These are phyloP conservation scores for Sphaerophoria rueppellii DNA, from an alignment of 2,888 invertebrate genomes.

Conservation along the genomic window DNA sequence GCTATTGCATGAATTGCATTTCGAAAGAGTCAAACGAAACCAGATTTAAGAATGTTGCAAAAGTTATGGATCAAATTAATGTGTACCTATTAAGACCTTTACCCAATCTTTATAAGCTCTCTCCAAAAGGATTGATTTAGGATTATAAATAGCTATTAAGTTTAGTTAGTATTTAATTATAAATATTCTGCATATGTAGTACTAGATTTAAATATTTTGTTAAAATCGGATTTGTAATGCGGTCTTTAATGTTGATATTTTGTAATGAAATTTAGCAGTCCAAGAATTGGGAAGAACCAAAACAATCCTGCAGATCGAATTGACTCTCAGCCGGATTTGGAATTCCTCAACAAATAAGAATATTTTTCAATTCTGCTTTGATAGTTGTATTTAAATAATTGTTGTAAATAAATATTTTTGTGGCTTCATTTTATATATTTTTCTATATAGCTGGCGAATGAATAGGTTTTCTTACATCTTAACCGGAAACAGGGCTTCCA, in stretches of 20 bases:
- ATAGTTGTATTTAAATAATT: constrained; percentile 2
- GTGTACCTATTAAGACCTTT: constrained; percentile 17
- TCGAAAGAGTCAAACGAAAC: constrained; percentile 88
- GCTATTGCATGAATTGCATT: constrained; percentile 91
- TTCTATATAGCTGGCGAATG: too few species aligned
- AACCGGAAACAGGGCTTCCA: too few species aligned
- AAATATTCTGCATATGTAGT: background rate
- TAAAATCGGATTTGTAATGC: too few species aligned
- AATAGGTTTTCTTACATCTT: too few species aligned
- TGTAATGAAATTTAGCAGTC: too few species aligned
- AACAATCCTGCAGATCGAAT: too few species aligned
- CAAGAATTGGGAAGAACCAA: too few species aligned
- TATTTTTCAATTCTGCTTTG: constrained; percentile 14
- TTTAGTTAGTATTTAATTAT: constrained; percentile 52
- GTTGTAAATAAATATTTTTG: constrained; percentile 15
- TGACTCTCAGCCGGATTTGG: too few species aligned
- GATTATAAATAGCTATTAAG: constrained; percentile 32
- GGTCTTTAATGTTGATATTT: too few species aligned
- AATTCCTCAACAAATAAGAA: too few species aligned
- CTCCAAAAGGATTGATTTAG: constrained; percentile 60
- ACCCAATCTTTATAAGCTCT: constrained; percentile 14
- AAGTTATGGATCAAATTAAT: constrained; percentile 22
- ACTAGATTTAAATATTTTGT: too few species aligned
- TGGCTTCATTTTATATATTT: background rate
- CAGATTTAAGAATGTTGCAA: constrained; percentile 38